A percentile compares a stretch with the other conserved stretches of the same genome.
Conservation (phyloP, 2,797 vertebrate genomes). For the Schizopygopsis pylzovi region DNA sequence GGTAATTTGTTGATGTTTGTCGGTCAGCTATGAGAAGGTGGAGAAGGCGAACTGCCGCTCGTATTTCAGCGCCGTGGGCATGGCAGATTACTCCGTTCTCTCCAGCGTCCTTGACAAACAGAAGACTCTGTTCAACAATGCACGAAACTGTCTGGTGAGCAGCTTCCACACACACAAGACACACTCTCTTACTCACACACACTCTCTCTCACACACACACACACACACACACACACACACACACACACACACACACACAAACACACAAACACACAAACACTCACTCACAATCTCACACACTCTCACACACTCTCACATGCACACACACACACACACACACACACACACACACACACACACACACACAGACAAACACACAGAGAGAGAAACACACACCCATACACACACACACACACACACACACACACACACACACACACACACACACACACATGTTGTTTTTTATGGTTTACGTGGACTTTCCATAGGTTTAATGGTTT, state of each 20-base stretch:
- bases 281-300: too few relatives aligned
- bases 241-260: too few relatives aligned
- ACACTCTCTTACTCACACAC: too few relatives aligned
- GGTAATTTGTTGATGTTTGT: not conserved
- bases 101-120: constrained; percentile 66
- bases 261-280: too few relatives aligned
- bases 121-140: constrained; percentile 61
- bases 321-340: not conserved
- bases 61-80: constrained; percentile 67
- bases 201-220: not conserved
- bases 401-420: not conserved
- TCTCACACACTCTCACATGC: too few relatives aligned
- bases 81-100: constrained; percentile 70
- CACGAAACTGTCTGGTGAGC: constrained; percentile 72
- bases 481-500: too few relatives aligned
- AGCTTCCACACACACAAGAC: not conserved
- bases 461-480: too few relatives aligned
- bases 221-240: not conserved
- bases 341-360: not conserved
- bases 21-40: constrained; percentile 65
- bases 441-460: not conserved
- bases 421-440: not conserved
- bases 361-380: not conserved
- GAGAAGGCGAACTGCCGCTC: constrained; percentile 65
- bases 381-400: too few relatives aligned